Evolutionary conservation across 2,113 vertebrate species (phyloP).

Genomic region (Lutjanus erythropterus): DNA sequence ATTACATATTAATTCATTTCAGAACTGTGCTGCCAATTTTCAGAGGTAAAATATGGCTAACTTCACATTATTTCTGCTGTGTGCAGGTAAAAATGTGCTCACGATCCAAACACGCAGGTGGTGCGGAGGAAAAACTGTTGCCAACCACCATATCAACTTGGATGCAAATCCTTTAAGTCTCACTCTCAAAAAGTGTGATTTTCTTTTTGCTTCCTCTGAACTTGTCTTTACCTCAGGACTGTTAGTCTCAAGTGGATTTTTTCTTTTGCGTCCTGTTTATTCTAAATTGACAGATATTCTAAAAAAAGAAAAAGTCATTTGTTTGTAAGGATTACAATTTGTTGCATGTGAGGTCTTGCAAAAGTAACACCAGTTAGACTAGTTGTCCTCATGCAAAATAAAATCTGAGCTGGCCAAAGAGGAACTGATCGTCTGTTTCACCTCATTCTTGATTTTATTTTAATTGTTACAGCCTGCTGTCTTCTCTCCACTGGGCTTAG

Average conservation of each 20-base stretch:
- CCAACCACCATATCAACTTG: neutral
- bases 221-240: neutral
- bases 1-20: neutral
- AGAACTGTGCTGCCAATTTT: neutral
- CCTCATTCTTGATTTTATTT: neutral
- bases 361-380: neutral
- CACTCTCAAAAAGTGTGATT: neutral
- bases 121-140: neutral
- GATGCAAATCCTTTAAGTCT: neutral
- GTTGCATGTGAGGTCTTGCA: neutral
- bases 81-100: neutral
- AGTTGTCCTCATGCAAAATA: neutral
- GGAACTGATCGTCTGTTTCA: neutral
- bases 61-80: neutral
- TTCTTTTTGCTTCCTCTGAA: neutral
- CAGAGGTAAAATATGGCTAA: too few relatives aligned
- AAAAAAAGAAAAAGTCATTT: neutral
- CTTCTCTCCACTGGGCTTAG: conserved; percentile 11
- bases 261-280: neutral
- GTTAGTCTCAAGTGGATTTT: neutral
- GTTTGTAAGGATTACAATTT: neutral
- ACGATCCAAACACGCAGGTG: neutral
- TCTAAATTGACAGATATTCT: neutral
- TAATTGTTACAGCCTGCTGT: conserved; percentile 35
- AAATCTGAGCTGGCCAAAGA: neutral